These are phyloP conservation scores for Enteromius anoplus DNA, from an alignment of 2,797 vertebrate species.

Conservation along the genomic window DNA sequence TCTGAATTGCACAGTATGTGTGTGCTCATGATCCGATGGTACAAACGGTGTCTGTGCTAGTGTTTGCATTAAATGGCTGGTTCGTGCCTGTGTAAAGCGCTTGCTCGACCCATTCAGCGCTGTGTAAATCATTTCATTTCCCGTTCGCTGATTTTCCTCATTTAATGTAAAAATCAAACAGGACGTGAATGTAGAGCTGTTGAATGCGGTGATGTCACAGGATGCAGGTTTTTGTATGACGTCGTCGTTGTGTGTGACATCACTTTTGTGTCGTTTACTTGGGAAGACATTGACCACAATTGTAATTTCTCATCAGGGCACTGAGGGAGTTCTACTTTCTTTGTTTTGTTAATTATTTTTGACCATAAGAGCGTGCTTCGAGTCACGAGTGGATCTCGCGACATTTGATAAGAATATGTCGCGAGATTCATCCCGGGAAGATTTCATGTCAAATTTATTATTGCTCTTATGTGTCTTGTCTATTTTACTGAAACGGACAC, in stretches of 20 bases:
- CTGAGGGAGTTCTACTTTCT: background rate
- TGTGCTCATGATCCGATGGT: slow-evolving; percentile 39
- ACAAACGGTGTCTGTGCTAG: slow-evolving; percentile 3
- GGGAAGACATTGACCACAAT: background rate
- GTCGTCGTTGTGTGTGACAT: background rate
- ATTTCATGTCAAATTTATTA: background rate
- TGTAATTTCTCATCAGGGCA: background rate
- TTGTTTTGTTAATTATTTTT: background rate
- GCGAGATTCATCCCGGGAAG: background rate
- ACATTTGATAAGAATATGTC: background rate
- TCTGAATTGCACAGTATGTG: slow-evolving; percentile 68
- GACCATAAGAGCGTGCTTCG: background rate
- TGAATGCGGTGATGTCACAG: background rate
- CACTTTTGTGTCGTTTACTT: background rate
- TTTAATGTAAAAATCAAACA: background rate
- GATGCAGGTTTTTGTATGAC: background rate
- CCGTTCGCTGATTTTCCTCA: background rate
- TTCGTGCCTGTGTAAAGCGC: background rate
- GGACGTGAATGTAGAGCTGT: background rate
- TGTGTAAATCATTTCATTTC: background rate
- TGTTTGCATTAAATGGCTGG: slow-evolving; percentile 16
- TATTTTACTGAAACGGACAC: background rate
- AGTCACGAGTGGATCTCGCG: background rate
- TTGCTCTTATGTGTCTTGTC: background rate
- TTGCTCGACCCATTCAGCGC: background rate